Evolutionary conservation across 1,140 invertebrate genomes (phyloP), one percentile per base, ranked within the genome.

Genomic region (Uloborus diversus): DNA sequence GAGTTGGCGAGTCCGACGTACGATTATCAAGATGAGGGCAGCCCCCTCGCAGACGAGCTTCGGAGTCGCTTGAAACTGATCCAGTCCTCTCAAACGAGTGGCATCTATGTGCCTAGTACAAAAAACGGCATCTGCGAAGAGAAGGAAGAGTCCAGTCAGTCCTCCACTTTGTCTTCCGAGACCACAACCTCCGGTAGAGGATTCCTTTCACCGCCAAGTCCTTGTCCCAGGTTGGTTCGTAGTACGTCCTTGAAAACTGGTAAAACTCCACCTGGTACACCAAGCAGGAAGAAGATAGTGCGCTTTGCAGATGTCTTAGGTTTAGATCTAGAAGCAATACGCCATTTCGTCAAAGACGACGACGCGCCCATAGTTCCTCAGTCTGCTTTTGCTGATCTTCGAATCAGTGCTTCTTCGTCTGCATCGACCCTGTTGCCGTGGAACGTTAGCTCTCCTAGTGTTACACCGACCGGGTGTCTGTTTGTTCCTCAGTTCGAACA

Each of bases 271-370:
- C 82, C 82, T 0, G 82, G 79, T 2, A 82, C 82, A 11, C 94
- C 94, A 0, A 91, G 92, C 2, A 89, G 93, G 0, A 98, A 97
- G 86, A 98, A 98, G 87, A 96, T 96, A 37, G 96, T 98, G 0
- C 90, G 96, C 20, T 99, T 99, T 86, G 96, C 96, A 0, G 96
- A 98, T 85, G 95, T 94, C 1, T 87, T 98, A 42, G 96, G 96
- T 0, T 88, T 98, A 7, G 96, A 98, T 88, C 88, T 99, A 79
- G 95, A 94, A 13, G 94, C 95, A 84, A 93, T 98, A 0, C 59
- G 80, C 14, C 81, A 83, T 42, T 84, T 84, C n/a, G 62, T 70
- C 2, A 69, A 79, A 61, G 51, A 80, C 25, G 94, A 96, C 84
- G 95, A 96, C 87, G 92, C 96, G 79, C 95, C 95, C 1, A 93